These are phyloP conservation scores for Puma concolor DNA, from an alignment of 2,113 vertebrate species.

Conservation along the genomic window DNA sequence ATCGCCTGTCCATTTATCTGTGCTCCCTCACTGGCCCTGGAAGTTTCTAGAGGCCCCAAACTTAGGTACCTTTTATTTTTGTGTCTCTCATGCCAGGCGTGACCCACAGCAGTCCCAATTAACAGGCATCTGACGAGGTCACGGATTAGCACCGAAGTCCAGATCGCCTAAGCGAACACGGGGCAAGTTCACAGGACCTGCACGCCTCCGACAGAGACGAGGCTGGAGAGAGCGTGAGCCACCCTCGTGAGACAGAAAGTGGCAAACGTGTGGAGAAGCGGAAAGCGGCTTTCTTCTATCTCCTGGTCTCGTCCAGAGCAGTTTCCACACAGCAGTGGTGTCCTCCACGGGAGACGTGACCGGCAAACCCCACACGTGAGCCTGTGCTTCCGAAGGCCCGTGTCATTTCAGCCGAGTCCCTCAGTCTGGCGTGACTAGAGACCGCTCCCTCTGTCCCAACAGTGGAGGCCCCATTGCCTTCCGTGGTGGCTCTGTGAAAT, in stretches of 20 bases:
- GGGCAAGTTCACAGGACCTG: neutral
- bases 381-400: neutral
- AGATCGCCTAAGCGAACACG: accelerated
- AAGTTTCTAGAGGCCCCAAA: neutral
- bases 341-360: accelerated
- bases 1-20: neutral
- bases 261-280: accelerated
- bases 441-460: accelerated
- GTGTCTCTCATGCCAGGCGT: neutral
- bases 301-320: neutral
- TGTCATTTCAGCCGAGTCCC: neutral
- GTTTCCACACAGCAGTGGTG: no score
- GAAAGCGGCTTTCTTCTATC: neutral
- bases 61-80: neutral
- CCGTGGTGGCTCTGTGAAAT: no score
- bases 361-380: neutral
- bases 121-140: neutral
- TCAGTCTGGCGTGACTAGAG: neutral
- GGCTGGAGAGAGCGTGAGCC: no score
- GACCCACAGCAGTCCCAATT: neutral
- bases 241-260: neutral
- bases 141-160: neutral
- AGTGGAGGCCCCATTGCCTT: accelerated
- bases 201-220: accelerated
- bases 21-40: accelerated